Evolutionary conservation across 2,113 vertebrate species (phyloP).

Genomic region (Carollia perspicillata): DNA sequence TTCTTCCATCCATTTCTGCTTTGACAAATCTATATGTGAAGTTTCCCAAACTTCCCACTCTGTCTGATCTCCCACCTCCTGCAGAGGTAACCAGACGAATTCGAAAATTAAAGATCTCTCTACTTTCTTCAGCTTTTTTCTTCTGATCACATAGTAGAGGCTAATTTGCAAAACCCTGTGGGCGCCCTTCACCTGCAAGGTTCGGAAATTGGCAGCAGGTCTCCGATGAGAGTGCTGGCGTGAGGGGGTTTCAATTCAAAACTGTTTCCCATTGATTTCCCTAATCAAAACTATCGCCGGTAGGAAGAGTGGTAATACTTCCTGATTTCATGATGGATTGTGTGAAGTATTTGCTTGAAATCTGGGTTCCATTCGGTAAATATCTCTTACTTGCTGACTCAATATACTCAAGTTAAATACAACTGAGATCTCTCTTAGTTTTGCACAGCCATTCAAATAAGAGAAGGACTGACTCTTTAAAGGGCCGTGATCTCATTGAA

Average conservation of each 20-base stretch:
- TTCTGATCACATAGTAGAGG: not conserved
- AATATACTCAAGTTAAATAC: not conserved
- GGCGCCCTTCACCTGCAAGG: not conserved
- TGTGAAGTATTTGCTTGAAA: not conserved
- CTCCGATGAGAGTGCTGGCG: not conserved
- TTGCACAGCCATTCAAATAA: not conserved
- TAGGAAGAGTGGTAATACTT: not conserved
- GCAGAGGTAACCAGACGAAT: not conserved
- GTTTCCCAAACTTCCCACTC: not conserved
- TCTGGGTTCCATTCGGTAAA: not conserved
- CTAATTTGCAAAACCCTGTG: conserved; percentile 5
- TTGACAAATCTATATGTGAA: not conserved
- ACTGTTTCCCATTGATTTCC: not conserved
- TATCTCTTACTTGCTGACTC: not conserved
- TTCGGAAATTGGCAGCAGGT: not conserved
- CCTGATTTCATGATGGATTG: not conserved
- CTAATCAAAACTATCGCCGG: not conserved
- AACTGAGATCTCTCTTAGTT: not conserved
- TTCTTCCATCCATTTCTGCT: not conserved
- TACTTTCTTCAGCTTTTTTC: not conserved
- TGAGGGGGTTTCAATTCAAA: not conserved
- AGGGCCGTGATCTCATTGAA: not conserved
- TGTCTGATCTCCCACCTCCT: not conserved
- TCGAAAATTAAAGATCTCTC: not conserved
- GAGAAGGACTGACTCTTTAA: not conserved